These are phyloP conservation scores for Aspidiotus destructor DNA, from an alignment of 2,888 invertebrate genomes.

Conservation along the genomic window DNA sequence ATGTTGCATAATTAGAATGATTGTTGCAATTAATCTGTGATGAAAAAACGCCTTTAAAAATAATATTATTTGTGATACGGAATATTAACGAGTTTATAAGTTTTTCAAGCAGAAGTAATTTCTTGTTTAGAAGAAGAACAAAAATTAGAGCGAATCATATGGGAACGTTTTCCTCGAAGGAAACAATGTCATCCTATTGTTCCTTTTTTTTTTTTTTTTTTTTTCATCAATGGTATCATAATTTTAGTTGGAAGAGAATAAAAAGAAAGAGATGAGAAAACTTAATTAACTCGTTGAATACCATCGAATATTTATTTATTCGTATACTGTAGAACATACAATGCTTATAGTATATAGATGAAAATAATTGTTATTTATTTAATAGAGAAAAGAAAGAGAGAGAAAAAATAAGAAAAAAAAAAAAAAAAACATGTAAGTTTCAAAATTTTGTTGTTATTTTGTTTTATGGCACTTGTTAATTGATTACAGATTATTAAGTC, in stretches of 20 bases:
- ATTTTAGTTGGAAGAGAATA: background rate
- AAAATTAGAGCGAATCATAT: no score
- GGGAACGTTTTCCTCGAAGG: no score
- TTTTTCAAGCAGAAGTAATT: background rate
- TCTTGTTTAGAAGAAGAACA: no score
- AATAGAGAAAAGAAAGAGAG: background rate
- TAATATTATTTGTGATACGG: background rate
- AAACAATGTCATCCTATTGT: background rate
- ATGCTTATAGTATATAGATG: conserved; percentile 18
- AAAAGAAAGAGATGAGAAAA: no score
- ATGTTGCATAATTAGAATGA: background rate
- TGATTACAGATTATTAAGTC: conserved; percentile 10
- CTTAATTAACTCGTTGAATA: background rate
- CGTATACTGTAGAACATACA: conserved; percentile 18
- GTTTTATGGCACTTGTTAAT: conserved; percentile 31
- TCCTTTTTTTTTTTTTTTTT: background rate
- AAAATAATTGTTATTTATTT: conserved; percentile 17
- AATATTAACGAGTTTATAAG: background rate
- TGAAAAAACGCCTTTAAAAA: conserved; percentile 5
- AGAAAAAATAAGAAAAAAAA: background rate
- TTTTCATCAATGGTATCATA: background rate
- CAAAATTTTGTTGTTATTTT: conserved; percentile 24
- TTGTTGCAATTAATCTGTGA: conserved; percentile 28
- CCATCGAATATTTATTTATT: background rate
- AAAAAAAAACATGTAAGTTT: conserved; percentile 15